Evolutionary conservation across 2,888 invertebrate species (phyloP).

Genomic region (Lumbricus terrestris): DNA sequence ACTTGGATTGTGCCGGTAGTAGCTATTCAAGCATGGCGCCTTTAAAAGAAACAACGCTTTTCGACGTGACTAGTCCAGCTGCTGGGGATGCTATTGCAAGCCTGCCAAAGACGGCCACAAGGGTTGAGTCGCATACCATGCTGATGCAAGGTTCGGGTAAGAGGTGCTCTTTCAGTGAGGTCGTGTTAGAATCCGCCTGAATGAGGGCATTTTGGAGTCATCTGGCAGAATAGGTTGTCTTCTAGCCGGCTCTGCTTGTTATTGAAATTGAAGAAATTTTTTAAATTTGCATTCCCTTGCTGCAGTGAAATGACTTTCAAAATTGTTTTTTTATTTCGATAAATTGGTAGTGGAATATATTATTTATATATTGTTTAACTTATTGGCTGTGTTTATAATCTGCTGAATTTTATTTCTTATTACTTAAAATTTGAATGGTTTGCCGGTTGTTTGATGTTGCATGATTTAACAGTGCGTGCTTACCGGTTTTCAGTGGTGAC

Average conservation of each 20-base stretch:
- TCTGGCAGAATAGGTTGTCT: neutral
- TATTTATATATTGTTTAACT: no score
- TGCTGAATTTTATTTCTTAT: neutral
- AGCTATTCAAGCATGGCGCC: neutral
- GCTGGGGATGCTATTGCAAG: neutral
- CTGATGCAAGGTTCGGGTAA: conserved; percentile 5
- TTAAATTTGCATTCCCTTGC: neutral
- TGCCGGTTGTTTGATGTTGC: neutral
- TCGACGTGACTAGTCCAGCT: neutral
- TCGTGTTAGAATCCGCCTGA: neutral
- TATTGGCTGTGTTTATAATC: neutral
- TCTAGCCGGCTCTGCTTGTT: neutral
- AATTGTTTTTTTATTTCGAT: neutral
- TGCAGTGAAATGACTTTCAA: neutral
- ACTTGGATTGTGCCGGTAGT: neutral
- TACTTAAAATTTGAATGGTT: neutral
- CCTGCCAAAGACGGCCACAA: neutral
- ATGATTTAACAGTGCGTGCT: neutral
- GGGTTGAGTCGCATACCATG: neutral
- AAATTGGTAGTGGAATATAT: neutral
- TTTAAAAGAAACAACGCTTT: neutral
- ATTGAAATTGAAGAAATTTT: neutral
- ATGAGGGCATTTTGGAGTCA: conserved; percentile 15
- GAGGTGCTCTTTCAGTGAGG: neutral
- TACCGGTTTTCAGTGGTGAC: neutral